Evolutionary conservation across 2,113 vertebrate species (phyloP).

Genomic region (Cyanoliseus patagonus): DNA sequence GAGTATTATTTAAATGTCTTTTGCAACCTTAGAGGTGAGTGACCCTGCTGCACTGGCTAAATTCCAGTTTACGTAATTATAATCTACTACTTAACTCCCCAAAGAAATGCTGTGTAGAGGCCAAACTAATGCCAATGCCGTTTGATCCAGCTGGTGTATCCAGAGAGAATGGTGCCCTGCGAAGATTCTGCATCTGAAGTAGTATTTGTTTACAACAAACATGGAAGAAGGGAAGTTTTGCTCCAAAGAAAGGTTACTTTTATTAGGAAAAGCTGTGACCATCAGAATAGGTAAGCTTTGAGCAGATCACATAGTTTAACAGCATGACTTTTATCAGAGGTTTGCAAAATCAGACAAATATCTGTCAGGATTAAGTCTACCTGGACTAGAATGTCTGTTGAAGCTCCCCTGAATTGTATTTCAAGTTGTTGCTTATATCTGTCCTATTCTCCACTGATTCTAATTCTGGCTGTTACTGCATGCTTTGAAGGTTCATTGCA

Average conservation of each 20-base stretch:
- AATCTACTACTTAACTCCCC: neutral
- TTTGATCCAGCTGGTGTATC: neutral
- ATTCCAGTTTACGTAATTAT: constrained; percentile 27
- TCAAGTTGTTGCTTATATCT: neutral
- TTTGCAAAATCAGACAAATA: neutral
- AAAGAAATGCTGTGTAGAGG: neutral
- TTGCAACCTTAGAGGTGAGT: neutral
- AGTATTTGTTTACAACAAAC: neutral
- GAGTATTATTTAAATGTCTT: constrained; percentile 1
- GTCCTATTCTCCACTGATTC: neutral
- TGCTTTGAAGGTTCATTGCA: neutral
- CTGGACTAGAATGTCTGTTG: neutral
- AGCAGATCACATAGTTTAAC: neutral
- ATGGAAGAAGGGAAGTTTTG: neutral
- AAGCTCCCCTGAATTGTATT: neutral
- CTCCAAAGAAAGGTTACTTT: neutral
- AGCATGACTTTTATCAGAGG: neutral
- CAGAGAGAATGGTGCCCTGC: neutral
- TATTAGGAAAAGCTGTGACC: neutral
- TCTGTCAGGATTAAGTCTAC: neutral
- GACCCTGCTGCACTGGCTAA: constrained; percentile 11
- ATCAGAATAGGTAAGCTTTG: neutral
- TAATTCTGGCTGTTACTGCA: neutral
- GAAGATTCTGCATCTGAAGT: neutral
- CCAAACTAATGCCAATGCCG: neutral